Base-by-base conservation (phyloP, 2,113 vertebrate genomes). In the Pungitius pungitius region DNA sequence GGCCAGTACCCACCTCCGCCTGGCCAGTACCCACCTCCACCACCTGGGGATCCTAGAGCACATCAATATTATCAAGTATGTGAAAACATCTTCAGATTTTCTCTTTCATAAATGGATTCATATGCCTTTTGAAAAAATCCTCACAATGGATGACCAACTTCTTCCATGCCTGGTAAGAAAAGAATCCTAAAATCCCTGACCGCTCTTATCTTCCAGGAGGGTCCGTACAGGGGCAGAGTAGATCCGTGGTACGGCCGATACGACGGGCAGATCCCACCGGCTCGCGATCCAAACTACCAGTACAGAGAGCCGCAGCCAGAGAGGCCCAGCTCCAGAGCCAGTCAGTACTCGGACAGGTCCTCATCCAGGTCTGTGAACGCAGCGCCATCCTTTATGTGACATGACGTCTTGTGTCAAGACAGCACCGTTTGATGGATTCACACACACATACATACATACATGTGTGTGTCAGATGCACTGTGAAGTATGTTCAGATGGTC, bases 301-400 rank as follows among this genome's bases (percentile, higher is more conserved):
- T 94, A 94, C 27, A 49, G 92, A 0, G 97, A 99, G 40, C 94
- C 92, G 51, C 92, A 95, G 20, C 95, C 96, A 0, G 94, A 95
- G 2, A 86, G 94, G 62, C 94, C 94, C 57, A 98, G 95, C 79
- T 99, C 98, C 35, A 93, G 96, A 83, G 80, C 95, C 0, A 99
- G 97, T 56, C 98, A 97, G 87, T 96, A 95, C 90, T 99, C 98
- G 0, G 97, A 99, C 81, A 92, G 95, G 27, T 95, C 96, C 0
- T 4, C 93, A 13, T 96, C 96, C 69, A 96, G 97, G 98, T 99
- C 40, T 62, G 80, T 76, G 7, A 66, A 62, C 59, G 26, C 42
- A 8, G 22, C 14, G 30, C 7, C 8, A 22, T 57, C 3, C 18
- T 59, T 54, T 43, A 35, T 2, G 10, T 49, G 20, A 8, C 43